phyloP scores from a whole-genome alignment of 2,797 vertebrate genomes.

The Ciconia nigra region DNA sequence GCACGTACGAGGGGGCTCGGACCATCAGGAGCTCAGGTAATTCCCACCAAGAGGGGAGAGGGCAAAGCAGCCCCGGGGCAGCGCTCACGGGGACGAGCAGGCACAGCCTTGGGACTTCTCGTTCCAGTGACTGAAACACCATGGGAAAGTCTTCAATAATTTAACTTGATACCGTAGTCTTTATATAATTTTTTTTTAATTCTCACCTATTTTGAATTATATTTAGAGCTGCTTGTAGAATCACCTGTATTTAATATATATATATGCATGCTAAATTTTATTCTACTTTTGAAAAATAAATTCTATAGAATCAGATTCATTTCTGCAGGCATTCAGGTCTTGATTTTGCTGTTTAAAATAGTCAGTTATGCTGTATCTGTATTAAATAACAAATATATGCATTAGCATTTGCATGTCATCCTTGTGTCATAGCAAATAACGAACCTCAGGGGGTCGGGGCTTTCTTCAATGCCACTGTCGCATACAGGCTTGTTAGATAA shows the following conservation, averaged over 20 bases:
- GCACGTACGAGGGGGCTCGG: fast-evolving
- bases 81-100: not conserved
- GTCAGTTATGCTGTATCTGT: not conserved
- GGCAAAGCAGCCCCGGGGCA: not conserved
- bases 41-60: not conserved
- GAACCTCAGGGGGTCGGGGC: too few species aligned
- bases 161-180: too few species aligned
- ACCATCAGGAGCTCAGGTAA: not conserved
- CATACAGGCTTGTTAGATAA: not conserved
- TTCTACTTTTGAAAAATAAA: not conserved
- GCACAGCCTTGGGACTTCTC: too few species aligned
- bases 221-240: not conserved
- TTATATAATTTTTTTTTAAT: fast-evolving
- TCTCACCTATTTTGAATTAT: not conserved
- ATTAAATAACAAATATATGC: not conserved
- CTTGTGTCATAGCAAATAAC: not conserved
- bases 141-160: fast-evolving
- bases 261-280: not conserved
- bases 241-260: not conserved
- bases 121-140: not conserved
- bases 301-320: not conserved
- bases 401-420: not conserved
- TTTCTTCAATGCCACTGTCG: not conserved
- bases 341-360: not conserved
- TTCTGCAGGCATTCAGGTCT: not conserved